phyloP scores from a whole-genome alignment of 1,140 invertebrate genomes.

The Gonatopus flavifemur region DNA sequence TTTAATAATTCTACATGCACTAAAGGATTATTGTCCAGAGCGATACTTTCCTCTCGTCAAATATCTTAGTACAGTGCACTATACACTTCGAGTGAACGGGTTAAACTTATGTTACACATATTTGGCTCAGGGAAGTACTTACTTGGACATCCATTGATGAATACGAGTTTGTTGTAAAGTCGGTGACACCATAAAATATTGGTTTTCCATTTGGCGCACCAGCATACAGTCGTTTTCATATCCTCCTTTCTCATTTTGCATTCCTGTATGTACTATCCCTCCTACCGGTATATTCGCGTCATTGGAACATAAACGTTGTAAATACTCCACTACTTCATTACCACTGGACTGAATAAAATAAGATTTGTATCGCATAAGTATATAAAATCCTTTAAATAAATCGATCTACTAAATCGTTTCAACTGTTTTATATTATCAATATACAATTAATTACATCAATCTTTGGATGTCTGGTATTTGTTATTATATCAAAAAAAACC shows the following conservation, averaged over 20 bases:
- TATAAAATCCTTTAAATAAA: constrained; percentile 6
- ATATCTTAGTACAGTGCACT: too few species aligned
- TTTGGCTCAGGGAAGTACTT: constrained; percentile 8
- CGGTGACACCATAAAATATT: constrained; percentile 83
- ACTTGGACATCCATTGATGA: constrained; percentile 71
- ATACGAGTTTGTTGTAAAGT: constrained; percentile 79
- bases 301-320: constrained; percentile 78
- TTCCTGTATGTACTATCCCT: constrained; percentile 76
- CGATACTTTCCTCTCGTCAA: too few species aligned
- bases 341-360: constrained; percentile 57
- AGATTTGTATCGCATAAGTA: constrained; percentile 3
- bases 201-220: constrained; percentile 69
- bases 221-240: constrained; percentile 84
- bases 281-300: constrained; percentile 75
- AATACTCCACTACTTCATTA: constrained; percentile 67
- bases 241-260: constrained; percentile 78
- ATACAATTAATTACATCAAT: too few species aligned
- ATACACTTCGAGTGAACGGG: too few species aligned
- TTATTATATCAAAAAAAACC: not conserved
- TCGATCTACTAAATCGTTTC: not conserved
- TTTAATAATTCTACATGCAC: too few species aligned
- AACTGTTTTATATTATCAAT: too few species aligned
- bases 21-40: too few species aligned
- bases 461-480: too few species aligned
- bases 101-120: constrained; percentile 2